phyloP scores from a whole-genome alignment of 2,797 vertebrate species.

The Argya squamiceps region DNA sequence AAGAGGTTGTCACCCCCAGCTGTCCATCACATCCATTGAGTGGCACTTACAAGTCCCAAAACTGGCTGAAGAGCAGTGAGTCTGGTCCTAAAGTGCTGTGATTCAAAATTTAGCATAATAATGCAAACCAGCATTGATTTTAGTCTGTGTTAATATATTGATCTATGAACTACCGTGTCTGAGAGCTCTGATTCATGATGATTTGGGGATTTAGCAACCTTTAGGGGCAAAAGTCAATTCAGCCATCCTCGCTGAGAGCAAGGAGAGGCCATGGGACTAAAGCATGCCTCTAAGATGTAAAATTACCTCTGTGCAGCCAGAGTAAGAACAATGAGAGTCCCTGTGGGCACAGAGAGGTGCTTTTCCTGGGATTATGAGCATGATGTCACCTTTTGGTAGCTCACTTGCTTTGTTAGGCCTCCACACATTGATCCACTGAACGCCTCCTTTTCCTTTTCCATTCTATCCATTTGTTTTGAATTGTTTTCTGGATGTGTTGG shows the following conservation, averaged over 20 bases:
- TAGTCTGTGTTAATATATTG: constrained; percentile 34
- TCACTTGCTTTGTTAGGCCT: accelerated
- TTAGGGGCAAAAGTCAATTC: neutral
- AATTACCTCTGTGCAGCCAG: neutral
- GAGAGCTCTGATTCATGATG: neutral
- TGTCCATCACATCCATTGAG: constrained; percentile 34
- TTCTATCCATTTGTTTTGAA: neutral
- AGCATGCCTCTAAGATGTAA: neutral
- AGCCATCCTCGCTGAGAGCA: neutral
- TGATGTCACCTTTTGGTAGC: neutral
- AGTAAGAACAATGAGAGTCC: neutral
- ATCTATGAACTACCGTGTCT: neutral
- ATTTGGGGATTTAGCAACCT: neutral
- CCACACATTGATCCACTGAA: neutral
- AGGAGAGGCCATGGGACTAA: neutral
- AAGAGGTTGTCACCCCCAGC: constrained; percentile 41
- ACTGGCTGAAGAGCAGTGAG: neutral
- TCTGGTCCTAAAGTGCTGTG: neutral
- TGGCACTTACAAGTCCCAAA: neutral
- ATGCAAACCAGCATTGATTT: constrained; percentile 54
- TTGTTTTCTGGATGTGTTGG: neutral
- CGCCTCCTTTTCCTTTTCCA: neutral
- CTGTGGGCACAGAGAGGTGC: neutral
- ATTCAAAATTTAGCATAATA: constrained; percentile 10
- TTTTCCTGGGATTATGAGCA: neutral